Percentiles rank a stretch among this genome's conserved stretches.
phyloP scores from a whole-genome alignment of 2,113 vertebrate species.

The Todiramphus chloris region DNA sequence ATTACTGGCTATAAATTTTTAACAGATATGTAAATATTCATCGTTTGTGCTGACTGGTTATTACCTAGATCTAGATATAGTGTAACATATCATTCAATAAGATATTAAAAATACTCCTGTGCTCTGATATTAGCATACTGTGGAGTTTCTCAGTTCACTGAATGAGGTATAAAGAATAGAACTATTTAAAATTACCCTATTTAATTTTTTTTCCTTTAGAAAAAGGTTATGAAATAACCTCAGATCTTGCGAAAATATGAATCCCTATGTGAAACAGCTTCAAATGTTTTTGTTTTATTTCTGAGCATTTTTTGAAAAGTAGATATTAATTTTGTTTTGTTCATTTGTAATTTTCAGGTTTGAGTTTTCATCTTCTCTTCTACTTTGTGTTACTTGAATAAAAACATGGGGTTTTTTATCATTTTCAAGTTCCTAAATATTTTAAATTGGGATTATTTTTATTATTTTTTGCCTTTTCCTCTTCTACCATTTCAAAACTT shows the following conservation, averaged over 20 bases:
- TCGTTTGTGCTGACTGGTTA: background rate
- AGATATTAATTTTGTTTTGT: background rate
- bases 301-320: background rate
- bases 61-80: background rate
- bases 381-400: background rate
- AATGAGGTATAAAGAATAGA: background rate
- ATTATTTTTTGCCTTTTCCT: background rate
- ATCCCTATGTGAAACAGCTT: background rate
- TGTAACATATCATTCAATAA: background rate
- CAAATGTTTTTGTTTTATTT: background rate
- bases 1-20: background rate
- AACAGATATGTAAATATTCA: background rate
- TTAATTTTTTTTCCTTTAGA: background rate
- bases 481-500: background rate
- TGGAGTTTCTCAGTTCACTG: background rate
- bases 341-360: background rate
- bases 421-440: background rate
- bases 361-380: background rate
- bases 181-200: background rate
- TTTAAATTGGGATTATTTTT: background rate
- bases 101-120: background rate
- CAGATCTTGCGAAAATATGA: background rate
- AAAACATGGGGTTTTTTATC: fast-evolving
- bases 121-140: background rate
- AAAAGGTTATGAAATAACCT: background rate